These are phyloP conservation scores for Urocynchramus pylzowi DNA, from an alignment of 2,113 vertebrate species.

Conservation along the genomic window DNA sequence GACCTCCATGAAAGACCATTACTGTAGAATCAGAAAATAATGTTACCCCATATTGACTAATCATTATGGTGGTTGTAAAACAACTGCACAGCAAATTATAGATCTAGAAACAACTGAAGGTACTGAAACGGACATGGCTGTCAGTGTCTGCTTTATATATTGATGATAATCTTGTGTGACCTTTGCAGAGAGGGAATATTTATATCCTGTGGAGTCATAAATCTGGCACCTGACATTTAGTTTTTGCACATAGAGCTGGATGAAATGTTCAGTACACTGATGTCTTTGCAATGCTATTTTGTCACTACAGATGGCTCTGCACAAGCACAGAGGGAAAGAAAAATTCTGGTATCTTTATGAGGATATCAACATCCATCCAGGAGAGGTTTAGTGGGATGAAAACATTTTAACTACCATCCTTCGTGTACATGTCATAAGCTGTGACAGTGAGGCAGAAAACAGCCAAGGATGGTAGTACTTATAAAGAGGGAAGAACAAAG, in stretches of 20 bases:
- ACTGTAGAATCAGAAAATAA: slow-evolving; percentile 8
- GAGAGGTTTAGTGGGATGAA: neutral
- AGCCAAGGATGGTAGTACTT: neutral
- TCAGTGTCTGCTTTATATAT: slow-evolving; percentile 48
- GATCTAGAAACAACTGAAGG: slow-evolving; percentile 3
- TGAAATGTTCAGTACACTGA: slow-evolving; percentile 48
- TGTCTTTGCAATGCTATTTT: slow-evolving; percentile 43
- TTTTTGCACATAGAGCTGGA: slow-evolving; percentile 33
- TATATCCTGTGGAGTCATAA: slow-evolving; percentile 40
- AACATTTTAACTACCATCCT: neutral
- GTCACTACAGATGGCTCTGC: slow-evolving; percentile 51
- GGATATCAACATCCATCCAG: neutral
- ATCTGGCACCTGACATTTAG: slow-evolving; percentile 60
- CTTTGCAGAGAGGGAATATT: slow-evolving; percentile 55
- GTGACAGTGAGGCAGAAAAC: neutral
- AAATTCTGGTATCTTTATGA: neutral
- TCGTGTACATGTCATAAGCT: neutral
- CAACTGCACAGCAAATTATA: slow-evolving; percentile 46
- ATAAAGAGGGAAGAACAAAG: neutral
- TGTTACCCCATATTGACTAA: neutral
- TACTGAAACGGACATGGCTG: slow-evolving; percentile 15
- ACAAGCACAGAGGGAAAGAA: slow-evolving; percentile 1
- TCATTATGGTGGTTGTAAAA: slow-evolving; percentile 44
- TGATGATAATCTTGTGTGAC: slow-evolving; percentile 52
- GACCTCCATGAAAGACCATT: neutral